These are phyloP conservation scores for Rhizomys pruinosus DNA, from an alignment of 2,113 vertebrate genomes.

Conservation along the genomic window DNA sequence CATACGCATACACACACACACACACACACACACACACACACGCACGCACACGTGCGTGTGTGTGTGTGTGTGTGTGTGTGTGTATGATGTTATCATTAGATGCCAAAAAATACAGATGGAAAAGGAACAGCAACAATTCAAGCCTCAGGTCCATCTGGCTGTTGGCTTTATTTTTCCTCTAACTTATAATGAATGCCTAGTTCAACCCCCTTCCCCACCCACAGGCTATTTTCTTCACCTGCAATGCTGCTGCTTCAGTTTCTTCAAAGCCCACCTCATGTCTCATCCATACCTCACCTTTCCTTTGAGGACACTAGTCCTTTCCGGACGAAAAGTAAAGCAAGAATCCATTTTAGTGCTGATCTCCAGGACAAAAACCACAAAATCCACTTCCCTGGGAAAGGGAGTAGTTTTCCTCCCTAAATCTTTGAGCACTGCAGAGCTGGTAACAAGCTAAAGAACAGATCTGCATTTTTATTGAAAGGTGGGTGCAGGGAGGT, in stretches of 20 bases:
- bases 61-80: no score
- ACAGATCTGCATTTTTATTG: background rate
- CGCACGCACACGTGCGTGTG: no score
- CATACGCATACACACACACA: background rate
- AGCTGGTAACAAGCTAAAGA: background rate
- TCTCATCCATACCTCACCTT: background rate
- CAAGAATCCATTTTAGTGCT: background rate
- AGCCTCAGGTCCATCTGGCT: background rate
- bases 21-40: background rate
- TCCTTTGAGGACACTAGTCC: background rate
- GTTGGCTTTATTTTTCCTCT: background rate
- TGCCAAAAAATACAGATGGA: background rate
- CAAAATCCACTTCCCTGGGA: background rate
- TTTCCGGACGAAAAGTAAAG: background rate
- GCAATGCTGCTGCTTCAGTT: background rate
- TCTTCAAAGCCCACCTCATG: background rate
- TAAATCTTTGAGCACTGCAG: background rate
- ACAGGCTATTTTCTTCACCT: slow-evolving; percentile 15
- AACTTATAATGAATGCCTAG: background rate
- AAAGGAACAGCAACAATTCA: background rate
- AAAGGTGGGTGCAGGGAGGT: no score
- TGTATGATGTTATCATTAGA: background rate
- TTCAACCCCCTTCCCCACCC: background rate
- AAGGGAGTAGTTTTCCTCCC: background rate
- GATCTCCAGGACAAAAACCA: background rate